Percentiles rank a stretch among this genome's conserved stretches.
Evolutionary conservation across 2,888 invertebrate species (phyloP).

Genomic region (Amblyteles armatorius): DNA sequence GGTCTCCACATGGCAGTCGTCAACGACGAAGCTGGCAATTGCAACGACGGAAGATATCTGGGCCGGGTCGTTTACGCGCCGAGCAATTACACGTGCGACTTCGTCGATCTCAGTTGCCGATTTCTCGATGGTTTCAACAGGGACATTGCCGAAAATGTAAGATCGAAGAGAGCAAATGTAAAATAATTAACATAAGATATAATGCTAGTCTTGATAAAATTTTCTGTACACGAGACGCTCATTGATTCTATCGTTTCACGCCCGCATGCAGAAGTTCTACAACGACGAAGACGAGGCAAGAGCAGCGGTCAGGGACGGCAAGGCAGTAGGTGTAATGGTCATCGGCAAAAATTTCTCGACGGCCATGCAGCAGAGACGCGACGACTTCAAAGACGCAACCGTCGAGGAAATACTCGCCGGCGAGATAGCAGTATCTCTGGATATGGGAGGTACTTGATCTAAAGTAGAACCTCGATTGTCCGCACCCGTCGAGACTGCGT

Average conservation of each 20-base stretch:
- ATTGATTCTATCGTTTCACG: conserved; percentile 29
- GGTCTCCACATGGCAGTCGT: conserved; percentile 91
- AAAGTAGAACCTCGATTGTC: background rate
- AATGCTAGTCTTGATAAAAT: background rate
- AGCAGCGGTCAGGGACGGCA: conserved; percentile 86
- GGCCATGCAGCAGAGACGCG: conserved; percentile 87
- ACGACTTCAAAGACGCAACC: conserved; percentile 83
- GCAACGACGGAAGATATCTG: conserved; percentile 82
- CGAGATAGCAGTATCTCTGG: conserved; percentile 89
- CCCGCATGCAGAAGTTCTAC: conserved; percentile 80
- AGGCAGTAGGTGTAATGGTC: conserved; percentile 88
- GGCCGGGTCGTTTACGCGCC: conserved; percentile 83
- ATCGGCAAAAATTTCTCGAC: conserved; percentile 91
- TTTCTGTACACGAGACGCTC: background rate
- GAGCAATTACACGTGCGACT: conserved; percentile 85
- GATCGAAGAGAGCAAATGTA: background rate
- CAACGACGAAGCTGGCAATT: conserved; percentile 89
- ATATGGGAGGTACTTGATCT: conserved; percentile 88
- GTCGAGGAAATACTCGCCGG: conserved; percentile 83
- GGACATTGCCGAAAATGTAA: conserved; percentile 86
- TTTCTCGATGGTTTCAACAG: conserved; percentile 87
- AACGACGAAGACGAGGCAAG: conserved; percentile 86
- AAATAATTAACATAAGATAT: background rate
- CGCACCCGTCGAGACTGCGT: too few relatives aligned
- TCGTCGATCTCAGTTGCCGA: conserved; percentile 87